A percentile compares a stretch with the other conserved stretches of the same genome.
Conservation (phyloP, 2,797 vertebrate species). For the Bovichtus diacanthus region DNA sequence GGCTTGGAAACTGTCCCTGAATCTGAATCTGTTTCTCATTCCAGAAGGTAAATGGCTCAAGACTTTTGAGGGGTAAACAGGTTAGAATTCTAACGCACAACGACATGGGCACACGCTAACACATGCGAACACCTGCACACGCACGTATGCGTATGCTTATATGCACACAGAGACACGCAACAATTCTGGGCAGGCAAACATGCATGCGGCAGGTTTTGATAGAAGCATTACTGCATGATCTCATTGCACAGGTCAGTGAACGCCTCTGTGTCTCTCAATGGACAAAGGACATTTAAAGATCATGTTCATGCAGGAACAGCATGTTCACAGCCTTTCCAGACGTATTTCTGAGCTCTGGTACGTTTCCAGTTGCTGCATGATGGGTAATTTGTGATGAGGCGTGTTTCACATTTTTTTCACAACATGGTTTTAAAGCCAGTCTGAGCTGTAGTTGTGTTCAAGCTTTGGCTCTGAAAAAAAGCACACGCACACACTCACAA, state of each 20-base stretch:
- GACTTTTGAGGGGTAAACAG: slow-evolving; percentile 61
- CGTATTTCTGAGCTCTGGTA: slow-evolving; percentile 21
- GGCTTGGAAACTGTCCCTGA: slow-evolving; percentile 69
- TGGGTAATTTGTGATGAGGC: slow-evolving; percentile 31
- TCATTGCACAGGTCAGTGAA: slow-evolving; percentile 66
- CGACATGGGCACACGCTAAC: background rate
- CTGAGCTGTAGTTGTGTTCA: slow-evolving; percentile 21
- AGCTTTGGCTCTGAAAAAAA: slow-evolving; percentile 21
- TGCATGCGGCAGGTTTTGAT: slow-evolving; percentile 24
- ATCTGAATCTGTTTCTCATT: slow-evolving; percentile 75
- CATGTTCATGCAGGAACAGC: slow-evolving; percentile 23
- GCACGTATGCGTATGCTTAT: background rate
- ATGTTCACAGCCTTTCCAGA: slow-evolving; percentile 20
- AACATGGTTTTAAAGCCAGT: slow-evolving; percentile 9
- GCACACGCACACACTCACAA: background rate
- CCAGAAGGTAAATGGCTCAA: slow-evolving; percentile 69
- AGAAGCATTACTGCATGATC: slow-evolving; percentile 48
- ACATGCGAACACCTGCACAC: background rate
- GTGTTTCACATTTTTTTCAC: slow-evolving; percentile 4
- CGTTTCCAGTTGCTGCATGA: slow-evolving; percentile 21
- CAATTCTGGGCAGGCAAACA: background rate
- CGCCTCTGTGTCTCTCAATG: slow-evolving; percentile 29
- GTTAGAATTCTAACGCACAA: slow-evolving; percentile 50
- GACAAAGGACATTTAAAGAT: slow-evolving; percentile 43
- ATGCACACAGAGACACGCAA: background rate